Evolutionary conservation across 2,113 vertebrate species (phyloP), one percentile per base, ranked within the genome.

Genomic region (Nesospiza acunhae): DNA sequence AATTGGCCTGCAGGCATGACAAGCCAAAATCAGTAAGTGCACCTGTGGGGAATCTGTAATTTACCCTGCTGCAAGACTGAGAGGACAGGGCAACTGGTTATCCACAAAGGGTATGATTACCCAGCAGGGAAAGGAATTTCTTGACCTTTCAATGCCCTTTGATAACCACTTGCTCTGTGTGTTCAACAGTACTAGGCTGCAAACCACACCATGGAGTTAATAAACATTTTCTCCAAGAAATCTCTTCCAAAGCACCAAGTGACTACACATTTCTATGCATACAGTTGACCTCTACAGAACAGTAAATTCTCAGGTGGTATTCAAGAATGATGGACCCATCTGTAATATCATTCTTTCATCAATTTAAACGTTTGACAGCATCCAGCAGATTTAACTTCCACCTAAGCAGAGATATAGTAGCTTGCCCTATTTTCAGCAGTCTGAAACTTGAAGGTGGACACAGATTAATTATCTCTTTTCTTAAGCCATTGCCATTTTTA

Each of bases 381-480:
- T 49, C 64, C 91, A 88, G 79, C 55, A 85, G 92, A 93, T 72
- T 30, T 89, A 55, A 59, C 89, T 96, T 94, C 70, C 53, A 56
- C 41, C 39, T 87, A 85, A 93, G 68, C 20, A 80, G 73, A 89
- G 70, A 91, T 75, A 79, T 1, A 94, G 77, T 81, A 94, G 42
- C 47, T 44, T 94, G 79, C 73, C 83, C 53, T 39, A 20, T 79
- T 94, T 93, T 46, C 84, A 91, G 68, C 62, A 88, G 52, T 20
- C 72, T 91, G 83, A 92, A 95, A 66, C 93, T 60, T 85, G 91
- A 94, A 94, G 93, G 86, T 94, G 94, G 81, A 72, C 74, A 56
- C 89, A 96, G 94, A 97, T 97, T 96, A 97, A 96, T 96, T 95
- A 83, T 59, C 81, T 96, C 80, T 96, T 83, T 95, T 92, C 93